Conservation (phyloP, 2,888 invertebrate genomes). For the Hypena proboscidalis region DNA sequence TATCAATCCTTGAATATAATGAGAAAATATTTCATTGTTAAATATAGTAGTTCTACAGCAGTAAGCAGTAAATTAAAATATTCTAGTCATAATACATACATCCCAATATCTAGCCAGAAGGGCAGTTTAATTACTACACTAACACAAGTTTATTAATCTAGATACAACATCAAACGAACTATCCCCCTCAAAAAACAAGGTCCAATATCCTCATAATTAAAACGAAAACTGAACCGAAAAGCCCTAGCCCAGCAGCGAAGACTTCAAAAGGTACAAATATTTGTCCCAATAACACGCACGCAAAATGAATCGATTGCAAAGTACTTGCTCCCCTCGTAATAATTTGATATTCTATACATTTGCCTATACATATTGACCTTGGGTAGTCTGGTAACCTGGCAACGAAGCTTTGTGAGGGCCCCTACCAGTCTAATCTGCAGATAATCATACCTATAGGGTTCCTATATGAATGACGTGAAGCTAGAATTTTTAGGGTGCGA, state of each 20-base stretch:
- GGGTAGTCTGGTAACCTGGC: slow-evolving; percentile 80
- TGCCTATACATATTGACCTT: slow-evolving; percentile 77
- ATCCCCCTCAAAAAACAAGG: slow-evolving; percentile 20
- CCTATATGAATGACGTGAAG: slow-evolving; percentile 65
- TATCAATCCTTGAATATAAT: too few species aligned
- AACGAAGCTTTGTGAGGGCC: slow-evolving; percentile 74
- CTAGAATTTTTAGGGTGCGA: slow-evolving; percentile 50
- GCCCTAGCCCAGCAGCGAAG: slow-evolving; percentile 21
- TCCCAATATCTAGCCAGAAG: too few species aligned
- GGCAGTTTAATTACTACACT: slow-evolving; percentile 1
- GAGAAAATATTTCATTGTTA: too few species aligned
- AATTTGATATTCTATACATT: slow-evolving; percentile 63
- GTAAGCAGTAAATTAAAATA: too few species aligned
- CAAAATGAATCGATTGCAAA: slow-evolving; percentile 60
- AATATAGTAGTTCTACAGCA: too few species aligned
- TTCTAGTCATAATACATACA: too few species aligned
- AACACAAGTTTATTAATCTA: too few species aligned
- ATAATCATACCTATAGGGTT: slow-evolving; percentile 77
- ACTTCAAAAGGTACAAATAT: slow-evolving; percentile 42
- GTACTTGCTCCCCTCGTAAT: slow-evolving; percentile 62
- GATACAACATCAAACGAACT: slow-evolving; percentile 12
- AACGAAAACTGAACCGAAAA: slow-evolving; percentile 23
- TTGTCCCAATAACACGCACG: slow-evolving; percentile 47
- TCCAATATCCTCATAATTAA: slow-evolving; percentile 29
- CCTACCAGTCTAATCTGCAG: slow-evolving; percentile 73